Base-by-base conservation (phyloP, 1,140 invertebrate species). In the Diabrotica undecimpunctata region DNA sequence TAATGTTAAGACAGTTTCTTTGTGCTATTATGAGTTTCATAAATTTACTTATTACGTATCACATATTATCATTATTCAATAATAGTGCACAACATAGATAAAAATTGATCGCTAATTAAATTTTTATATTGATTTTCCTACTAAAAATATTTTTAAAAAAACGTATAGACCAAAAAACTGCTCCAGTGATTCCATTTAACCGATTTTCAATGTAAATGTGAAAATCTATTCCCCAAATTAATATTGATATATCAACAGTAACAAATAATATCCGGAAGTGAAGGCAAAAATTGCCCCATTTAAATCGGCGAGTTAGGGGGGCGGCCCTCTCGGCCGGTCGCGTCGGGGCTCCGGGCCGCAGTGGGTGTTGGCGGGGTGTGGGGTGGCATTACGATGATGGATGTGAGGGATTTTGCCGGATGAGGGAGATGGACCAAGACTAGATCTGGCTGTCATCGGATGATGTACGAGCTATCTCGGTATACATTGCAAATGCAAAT, bases 361-460 rank as follows among this genome's bases (percentile, higher is more conserved):
- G 54, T 50, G 50, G 39, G 50, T 54, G 58, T 60, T 60, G 57
- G 46, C 39, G 38, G 50, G 39, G 50, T 54, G 58, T 64, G 64
- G 57, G 46, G 13, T 41, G 50, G 50, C 60, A 62, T 62, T 62
- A 62, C 66, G 70, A 75, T 77, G 75, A 77, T 77, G 75, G 75
- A 77, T 77, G 75, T 71, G 61, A 64, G 66, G 75, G 74, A 75
- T 77, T 46, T 46, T 75, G 74, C 65, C 70, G 68, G 71, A 77
- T 73, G 73, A 69, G 69, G 67, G 74, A 75, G 74, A 74, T 71
- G 74, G 73, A 72, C 74, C 70, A 73, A 69, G 71, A 74, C 70
- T 77, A 72, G 74, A 75, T 77, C 74, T 73, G 64, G 67, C 74
- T 77, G 75, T 77, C 75, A 75, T 53, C 63, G 62, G 67, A 77